Evolutionary conservation across 1,140 invertebrate genomes (phyloP), one percentile per base, ranked within the genome.

Genomic region (Oryzaephilus surinamensis): DNA sequence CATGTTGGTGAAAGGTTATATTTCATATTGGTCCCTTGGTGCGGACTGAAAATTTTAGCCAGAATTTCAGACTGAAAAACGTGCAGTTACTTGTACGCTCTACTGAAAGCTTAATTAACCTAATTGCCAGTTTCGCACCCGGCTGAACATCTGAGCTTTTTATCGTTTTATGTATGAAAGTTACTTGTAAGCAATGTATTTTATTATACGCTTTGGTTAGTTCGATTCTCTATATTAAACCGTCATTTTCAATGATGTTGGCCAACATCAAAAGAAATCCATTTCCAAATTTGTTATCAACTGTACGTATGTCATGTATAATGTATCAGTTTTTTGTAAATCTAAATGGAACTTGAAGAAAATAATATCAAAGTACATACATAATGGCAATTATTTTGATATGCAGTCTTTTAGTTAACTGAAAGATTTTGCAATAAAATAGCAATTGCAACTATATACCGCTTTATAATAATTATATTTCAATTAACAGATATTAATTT

Each of bases 51-150:
- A 49, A 49, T 41, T 49, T 46, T 36, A 42, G 39, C 38, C 35
- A 38, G 37, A 38, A 38, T 45, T 48, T 41, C 35, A 39, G 34
- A 28, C 47, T 29, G 24, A 35, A 49, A 46, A 35, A 45, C 38
- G 41, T 45, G 46, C 39, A 35, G 43, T 47, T 45, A 32, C 44
- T 36, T n/a, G n/a, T 36, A 41, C 46, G 34, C 42, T 23, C 36
- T 33, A 33, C 41, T 39, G 35, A 47, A 44, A 38, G 29, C 45
- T 50, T 50, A 50, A 50, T 50, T 50, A 50, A 50, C 44, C 38
- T 50, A 50, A 47, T 50, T 50, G 45, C 41, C 38, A 41, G 44
- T 50, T 50, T 50, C 45, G 40, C 45, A 43, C 47, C 40, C 39
- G 32, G 40, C 33, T 45, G 32, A 40, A 34, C 43, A 43, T 36